Evolutionary conservation across 2,888 invertebrate species (phyloP).

Genomic region (Acanthacorydalis orientalis): DNA sequence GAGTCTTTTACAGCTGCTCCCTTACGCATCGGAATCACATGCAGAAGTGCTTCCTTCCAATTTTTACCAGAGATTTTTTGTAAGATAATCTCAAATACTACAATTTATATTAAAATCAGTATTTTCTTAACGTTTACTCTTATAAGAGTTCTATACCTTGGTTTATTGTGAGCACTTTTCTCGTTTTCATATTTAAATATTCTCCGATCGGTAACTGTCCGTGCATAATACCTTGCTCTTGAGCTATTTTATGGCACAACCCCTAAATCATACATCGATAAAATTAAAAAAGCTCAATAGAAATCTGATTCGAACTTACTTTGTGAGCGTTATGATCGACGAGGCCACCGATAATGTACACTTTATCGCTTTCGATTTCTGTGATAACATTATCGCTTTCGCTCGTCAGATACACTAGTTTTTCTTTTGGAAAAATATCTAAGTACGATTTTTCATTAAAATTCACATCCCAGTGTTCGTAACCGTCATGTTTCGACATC

Average conservation of each 20-base stretch:
- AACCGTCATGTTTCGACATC: constrained; percentile 71
- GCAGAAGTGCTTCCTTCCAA: constrained; percentile 65
- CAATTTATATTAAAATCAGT: constrained; percentile 18
- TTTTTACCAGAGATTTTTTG: constrained; percentile 55
- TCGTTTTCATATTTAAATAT: constrained; percentile 77
- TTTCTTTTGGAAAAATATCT: constrained; percentile 55
- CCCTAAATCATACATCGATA: constrained; percentile 35
- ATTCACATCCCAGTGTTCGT: constrained; percentile 80
- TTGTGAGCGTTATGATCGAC: constrained; percentile 96
- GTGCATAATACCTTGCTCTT: constrained; percentile 59
- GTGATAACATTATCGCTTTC: constrained; percentile 81
- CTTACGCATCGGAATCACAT: constrained; percentile 62
- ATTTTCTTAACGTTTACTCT: constrained; percentile 2
- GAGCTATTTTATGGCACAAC: constrained; percentile 66
- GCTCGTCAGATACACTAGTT: constrained; percentile 80
- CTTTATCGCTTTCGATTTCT: constrained; percentile 52
- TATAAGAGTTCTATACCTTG: constrained; percentile 46
- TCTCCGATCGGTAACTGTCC: constrained; percentile 78
- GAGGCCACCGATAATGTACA: constrained; percentile 91
- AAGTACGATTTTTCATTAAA: constrained; percentile 50
- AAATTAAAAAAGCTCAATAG: constrained; percentile 4
- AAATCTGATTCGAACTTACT: constrained; percentile 26
- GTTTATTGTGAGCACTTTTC: constrained; percentile 88
- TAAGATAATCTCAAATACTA: constrained; percentile 73
- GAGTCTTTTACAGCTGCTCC: constrained; percentile 29